Conservation (phyloP, 2,113 vertebrate species). For the Albula glossodonta region DNA sequence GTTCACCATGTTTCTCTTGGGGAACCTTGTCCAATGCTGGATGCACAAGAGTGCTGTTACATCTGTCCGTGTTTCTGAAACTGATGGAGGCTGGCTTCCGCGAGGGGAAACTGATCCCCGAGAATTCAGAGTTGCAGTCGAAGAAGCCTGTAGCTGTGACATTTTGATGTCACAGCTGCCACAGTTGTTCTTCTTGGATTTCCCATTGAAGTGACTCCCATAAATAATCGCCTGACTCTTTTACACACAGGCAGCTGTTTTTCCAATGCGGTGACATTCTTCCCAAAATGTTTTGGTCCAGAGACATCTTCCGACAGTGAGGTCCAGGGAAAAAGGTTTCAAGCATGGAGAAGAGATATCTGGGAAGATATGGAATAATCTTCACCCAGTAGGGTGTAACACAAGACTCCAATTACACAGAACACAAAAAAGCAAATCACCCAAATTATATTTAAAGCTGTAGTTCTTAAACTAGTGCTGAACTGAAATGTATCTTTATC, state of each 20-base stretch:
- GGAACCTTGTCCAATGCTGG: constrained; percentile 8
- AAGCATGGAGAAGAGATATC: background rate
- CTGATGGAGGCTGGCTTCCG: constrained; percentile 47
- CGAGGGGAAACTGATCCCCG: constrained; percentile 65
- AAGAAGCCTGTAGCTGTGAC: constrained; percentile 45
- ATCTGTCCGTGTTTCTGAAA: constrained; percentile 47
- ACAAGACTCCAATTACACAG: background rate
- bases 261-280: constrained; percentile 61
- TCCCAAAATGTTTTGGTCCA: constrained; percentile 59
- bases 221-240: constrained; percentile 68
- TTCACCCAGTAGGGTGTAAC: background rate
- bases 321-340: background rate
- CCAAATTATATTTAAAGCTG: too few relatives aligned
- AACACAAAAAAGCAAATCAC: too few relatives aligned
- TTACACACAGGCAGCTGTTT: constrained; percentile 72
- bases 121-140: constrained; percentile 50
- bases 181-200: constrained; percentile 68
- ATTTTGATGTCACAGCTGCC: constrained; percentile 70
- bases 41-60: constrained; percentile 44
- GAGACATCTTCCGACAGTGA: constrained; percentile 32
- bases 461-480: too few relatives aligned
- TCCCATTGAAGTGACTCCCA: constrained; percentile 62
- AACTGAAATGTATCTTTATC: too few relatives aligned
- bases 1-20: constrained; percentile 26
- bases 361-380: background rate